Conservation (phyloP, 2,888 invertebrate genomes). For the Conistra vaccinii region DNA sequence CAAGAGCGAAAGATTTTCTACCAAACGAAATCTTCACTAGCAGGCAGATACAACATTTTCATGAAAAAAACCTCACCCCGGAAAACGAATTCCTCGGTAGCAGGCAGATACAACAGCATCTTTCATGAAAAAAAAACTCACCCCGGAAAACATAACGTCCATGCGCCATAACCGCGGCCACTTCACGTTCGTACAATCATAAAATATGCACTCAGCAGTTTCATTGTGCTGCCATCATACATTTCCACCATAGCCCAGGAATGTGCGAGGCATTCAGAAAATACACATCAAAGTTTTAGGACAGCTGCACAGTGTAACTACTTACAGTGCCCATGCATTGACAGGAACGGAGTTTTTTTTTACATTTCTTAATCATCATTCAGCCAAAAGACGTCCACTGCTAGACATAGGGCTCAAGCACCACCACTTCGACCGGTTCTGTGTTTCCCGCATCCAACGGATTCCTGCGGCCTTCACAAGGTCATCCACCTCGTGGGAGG, state of each 20-base stretch:
- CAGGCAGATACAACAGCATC: background rate
- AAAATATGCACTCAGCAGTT: constrained; percentile 56
- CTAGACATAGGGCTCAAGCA: no score
- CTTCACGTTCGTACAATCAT: constrained; percentile 44
- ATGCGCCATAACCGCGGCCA: constrained; percentile 11
- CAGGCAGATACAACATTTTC: background rate
- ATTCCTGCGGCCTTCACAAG: no score
- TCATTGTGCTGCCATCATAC: constrained; percentile 59
- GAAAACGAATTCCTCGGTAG: background rate
- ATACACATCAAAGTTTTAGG: constrained; percentile 76
- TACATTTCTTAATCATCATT: no score
- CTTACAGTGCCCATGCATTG: background rate
- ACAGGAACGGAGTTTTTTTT: background rate
- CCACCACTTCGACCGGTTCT: no score
- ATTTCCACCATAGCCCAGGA: constrained; percentile 65
- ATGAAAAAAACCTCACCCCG: background rate
- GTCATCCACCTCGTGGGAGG: no score
- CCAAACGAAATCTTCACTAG: background rate
- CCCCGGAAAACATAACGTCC: background rate
- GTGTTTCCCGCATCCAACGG: no score
- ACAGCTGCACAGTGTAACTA: background rate
- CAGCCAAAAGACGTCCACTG: no score
- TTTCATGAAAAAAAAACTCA: background rate
- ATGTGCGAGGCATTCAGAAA: constrained; percentile 68
- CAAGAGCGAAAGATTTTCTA: background rate